phyloP scores from a whole-genome alignment of 2,888 invertebrate genomes.

The Cotesia congregata region DNA sequence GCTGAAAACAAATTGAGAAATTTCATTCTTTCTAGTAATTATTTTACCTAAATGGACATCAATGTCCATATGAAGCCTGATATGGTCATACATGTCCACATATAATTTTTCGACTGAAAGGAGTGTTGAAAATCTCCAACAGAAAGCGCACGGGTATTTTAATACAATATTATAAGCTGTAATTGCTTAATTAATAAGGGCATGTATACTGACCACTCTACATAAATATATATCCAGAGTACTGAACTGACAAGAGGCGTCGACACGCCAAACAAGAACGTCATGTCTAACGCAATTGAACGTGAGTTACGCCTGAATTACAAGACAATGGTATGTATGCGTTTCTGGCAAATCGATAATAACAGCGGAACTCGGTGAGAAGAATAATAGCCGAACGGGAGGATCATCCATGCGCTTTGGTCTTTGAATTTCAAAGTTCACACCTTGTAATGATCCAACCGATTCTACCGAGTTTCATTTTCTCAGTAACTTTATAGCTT shows the following conservation, averaged over 20 bases:
- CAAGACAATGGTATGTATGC: conserved; percentile 13
- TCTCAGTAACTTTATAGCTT: neutral
- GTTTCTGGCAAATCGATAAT: conserved; percentile 21
- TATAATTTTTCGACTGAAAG: too few species aligned
- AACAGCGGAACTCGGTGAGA: conserved; percentile 5
- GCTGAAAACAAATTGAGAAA: too few species aligned
- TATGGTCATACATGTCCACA: too few species aligned
- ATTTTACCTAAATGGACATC: too few species aligned
- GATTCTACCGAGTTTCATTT: neutral
- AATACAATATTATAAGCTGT: too few species aligned
- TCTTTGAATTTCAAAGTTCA: neutral
- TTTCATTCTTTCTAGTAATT: too few species aligned
- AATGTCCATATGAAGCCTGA: too few species aligned
- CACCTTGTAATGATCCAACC: neutral
- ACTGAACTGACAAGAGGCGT: conserved; percentile 9
- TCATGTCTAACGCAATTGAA: conserved; percentile 5
- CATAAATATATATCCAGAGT: neutral
- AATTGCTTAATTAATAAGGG: too few species aligned
- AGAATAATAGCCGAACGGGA: neutral
- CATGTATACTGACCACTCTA: neutral
- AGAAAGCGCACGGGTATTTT: too few species aligned
- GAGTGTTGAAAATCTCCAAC: too few species aligned
- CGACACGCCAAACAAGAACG: neutral
- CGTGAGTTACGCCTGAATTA: conserved; percentile 2
- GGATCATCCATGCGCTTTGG: conserved; percentile 2